phyloP scores from a whole-genome alignment of 2,797 vertebrate genomes.

The Buceros bicornis region DNA sequence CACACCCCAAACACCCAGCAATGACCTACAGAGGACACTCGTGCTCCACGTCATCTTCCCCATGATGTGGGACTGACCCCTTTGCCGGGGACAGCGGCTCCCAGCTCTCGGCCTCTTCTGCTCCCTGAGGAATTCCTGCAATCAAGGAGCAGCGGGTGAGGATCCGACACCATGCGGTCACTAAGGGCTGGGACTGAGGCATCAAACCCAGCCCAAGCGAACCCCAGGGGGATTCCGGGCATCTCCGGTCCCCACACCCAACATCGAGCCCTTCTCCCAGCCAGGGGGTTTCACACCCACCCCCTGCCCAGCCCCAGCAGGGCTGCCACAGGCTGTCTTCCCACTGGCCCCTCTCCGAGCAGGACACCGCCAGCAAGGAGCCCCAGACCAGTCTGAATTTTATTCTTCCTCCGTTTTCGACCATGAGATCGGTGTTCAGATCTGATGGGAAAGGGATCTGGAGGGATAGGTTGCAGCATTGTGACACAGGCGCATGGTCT shows the following conservation, averaged over 20 bases:
- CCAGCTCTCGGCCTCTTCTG: neutral
- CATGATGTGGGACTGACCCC: accelerated
- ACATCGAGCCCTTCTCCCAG: accelerated
- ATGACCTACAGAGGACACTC: neutral
- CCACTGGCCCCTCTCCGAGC: constrained; percentile 22
- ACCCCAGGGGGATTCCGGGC: neutral
- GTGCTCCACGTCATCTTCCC: neutral
- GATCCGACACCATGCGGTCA: accelerated
- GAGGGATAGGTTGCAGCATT: constrained; percentile 21
- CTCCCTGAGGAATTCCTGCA: neutral
- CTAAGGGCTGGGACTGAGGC: accelerated
- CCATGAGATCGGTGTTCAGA: constrained; percentile 78
- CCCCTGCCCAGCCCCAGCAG: neutral
- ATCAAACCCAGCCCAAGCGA: neutral
- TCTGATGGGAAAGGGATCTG: constrained; percentile 83
- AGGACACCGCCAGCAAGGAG: neutral
- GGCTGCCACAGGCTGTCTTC: neutral
- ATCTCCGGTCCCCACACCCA: accelerated
- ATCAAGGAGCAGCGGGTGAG: neutral
- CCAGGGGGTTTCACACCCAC: too few relatives aligned
- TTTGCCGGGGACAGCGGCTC: accelerated
- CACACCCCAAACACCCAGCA: accelerated
- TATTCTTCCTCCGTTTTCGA: constrained; percentile 80
- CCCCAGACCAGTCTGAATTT: constrained; percentile 6
- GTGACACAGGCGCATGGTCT: accelerated